These are phyloP conservation scores for Tympanoctomys barrerae DNA, from an alignment of 2,797 vertebrate genomes.

Conservation along the genomic window DNA sequence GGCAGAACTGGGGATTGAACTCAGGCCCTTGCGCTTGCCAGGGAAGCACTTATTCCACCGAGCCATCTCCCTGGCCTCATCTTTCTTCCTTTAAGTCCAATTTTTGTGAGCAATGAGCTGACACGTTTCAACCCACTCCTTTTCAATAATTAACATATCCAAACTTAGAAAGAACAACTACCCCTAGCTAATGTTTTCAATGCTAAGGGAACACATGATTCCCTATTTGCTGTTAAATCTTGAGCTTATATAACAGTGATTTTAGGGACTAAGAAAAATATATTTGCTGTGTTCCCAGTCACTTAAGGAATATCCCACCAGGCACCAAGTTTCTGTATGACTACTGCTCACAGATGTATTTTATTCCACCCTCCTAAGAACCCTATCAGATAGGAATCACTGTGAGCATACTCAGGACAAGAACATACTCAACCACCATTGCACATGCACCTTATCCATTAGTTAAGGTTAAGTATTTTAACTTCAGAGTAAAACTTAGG, in stretches of 20 bases:
- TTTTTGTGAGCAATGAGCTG: slow-evolving; percentile 30
- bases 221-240: neutral
- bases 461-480: slow-evolving; percentile 29
- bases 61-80: neutral
- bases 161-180: slow-evolving; percentile 43
- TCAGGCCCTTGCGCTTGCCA: too few species aligned
- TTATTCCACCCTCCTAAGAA: slow-evolving; percentile 16
- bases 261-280: slow-evolving; percentile 4
- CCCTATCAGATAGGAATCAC: neutral
- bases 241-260: slow-evolving; percentile 37
- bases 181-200: neutral
- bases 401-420: neutral
- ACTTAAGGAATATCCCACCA: neutral
- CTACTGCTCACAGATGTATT: neutral
- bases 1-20: too few species aligned
- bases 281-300: neutral
- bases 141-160: slow-evolving; percentile 50
- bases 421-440: neutral
- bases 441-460: neutral
- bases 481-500: slow-evolving; percentile 30
- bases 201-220: neutral
- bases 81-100: slow-evolving; percentile 30
- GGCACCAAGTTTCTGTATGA: neutral
- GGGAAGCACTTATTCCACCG: too few species aligned
- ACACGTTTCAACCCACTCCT: neutral